A percentile compares a stretch with the other conserved stretches of the same genome.
Conservation (phyloP, 2,888 invertebrate species). For the Luffia ferchaultella region DNA sequence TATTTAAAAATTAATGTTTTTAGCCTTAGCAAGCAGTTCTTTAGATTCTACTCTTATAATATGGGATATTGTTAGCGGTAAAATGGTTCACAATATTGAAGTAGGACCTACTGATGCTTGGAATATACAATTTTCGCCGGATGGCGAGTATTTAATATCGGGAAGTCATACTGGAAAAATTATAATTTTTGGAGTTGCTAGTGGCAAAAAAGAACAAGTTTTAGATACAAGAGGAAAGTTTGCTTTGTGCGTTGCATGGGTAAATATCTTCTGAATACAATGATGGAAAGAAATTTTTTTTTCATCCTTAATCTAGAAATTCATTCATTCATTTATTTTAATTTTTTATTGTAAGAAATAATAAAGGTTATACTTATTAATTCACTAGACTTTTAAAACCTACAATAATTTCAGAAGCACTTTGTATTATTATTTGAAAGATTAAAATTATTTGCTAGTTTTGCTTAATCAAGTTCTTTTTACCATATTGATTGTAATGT, state of each 20-base stretch:
- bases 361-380: too few species aligned
- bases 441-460: too few species aligned
- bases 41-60: conserved; percentile 89
- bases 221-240: conserved; percentile 95
- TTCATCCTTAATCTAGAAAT: too few species aligned
- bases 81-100: conserved; percentile 82
- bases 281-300: too few species aligned
- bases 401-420: too few species aligned
- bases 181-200: conserved; percentile 84
- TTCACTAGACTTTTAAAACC: too few species aligned
- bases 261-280: conserved; percentile 51
- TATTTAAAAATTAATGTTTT: too few species aligned
- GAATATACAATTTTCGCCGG: conserved; percentile 94
- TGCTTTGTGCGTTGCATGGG: conserved; percentile 91
- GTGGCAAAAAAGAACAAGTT: conserved; percentile 80
- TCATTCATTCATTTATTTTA: too few species aligned
- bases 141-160: conserved; percentile 86
- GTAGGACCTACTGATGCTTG: conserved; percentile 91
- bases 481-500: too few species aligned
- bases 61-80: conserved; percentile 88
- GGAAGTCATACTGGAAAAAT: conserved; percentile 94
- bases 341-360: too few species aligned
- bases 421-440: too few species aligned
- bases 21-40: conserved; percentile 88
- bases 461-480: too few species aligned